Conservation (phyloP, 2,113 vertebrate species). For the Mastomys natalensis region DNA sequence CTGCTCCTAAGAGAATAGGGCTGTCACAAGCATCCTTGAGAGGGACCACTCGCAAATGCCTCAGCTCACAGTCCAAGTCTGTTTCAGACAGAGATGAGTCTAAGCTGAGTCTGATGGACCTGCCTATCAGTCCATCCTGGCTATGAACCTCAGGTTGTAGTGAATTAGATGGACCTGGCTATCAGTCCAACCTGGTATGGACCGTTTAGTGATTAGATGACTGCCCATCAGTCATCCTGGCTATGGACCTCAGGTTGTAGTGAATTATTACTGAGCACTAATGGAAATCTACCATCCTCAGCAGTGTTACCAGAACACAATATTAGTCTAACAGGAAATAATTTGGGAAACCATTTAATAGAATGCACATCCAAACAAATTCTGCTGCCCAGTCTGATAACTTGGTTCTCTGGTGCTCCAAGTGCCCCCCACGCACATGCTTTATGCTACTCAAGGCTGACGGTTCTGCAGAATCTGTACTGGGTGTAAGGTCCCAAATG, state of each 20-base stretch:
- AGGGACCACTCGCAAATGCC: not conserved
- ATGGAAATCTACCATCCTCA: slow-evolving; percentile 28
- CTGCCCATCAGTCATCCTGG: not conserved
- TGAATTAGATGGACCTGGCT: too few relatives aligned
- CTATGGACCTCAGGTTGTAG: not conserved
- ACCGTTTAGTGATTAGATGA: too few relatives aligned
- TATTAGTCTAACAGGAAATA: not conserved
- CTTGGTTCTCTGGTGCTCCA: not conserved
- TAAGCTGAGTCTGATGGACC: not conserved
- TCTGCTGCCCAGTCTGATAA: not conserved
- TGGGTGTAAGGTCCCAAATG: not conserved
- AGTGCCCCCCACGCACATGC: not conserved
- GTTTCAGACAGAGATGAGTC: not conserved
- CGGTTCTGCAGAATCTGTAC: not conserved
- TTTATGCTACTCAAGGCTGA: not conserved
- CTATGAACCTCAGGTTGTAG: not conserved
- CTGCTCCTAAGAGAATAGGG: not conserved
- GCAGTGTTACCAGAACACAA: slow-evolving; percentile 18
- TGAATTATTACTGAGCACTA: slow-evolving; percentile 45
- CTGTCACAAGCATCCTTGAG: not conserved
- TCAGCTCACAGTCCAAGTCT: not conserved
- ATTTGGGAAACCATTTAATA: not conserved
- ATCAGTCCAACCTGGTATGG: too few relatives aligned
- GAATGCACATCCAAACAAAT: not conserved
- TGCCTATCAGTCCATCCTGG: not conserved